phyloP scores from a whole-genome alignment of 2,888 invertebrate species.

The Laspeyria flexula region DNA sequence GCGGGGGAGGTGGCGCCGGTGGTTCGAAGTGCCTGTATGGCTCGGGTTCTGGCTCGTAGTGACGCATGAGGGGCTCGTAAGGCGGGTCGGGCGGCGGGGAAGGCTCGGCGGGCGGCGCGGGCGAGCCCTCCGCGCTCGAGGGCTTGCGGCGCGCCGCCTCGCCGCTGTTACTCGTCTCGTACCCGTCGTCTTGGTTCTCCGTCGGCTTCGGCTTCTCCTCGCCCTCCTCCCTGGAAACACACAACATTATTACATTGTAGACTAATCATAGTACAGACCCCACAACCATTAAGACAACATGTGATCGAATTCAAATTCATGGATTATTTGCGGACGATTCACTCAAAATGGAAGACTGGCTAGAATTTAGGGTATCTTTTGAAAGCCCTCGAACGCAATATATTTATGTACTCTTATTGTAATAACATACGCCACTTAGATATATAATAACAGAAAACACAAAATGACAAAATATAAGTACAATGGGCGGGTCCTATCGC shows the following conservation, averaged over 20 bases:
- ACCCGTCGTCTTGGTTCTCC: slow-evolving; percentile 95
- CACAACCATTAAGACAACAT: too few relatives aligned
- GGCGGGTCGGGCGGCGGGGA: slow-evolving; percentile 60
- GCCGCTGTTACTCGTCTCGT: slow-evolving; percentile 93
- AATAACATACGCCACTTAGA: too few relatives aligned
- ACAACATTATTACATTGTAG: slow-evolving; percentile 1
- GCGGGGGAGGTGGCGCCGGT: slow-evolving; percentile 55
- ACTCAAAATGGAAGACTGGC: too few relatives aligned
- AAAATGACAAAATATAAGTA: too few relatives aligned
- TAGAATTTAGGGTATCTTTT: too few relatives aligned
- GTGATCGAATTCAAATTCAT: too few relatives aligned
- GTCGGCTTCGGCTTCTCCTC: slow-evolving; percentile 84
- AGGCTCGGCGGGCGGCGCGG: slow-evolving; percentile 64
- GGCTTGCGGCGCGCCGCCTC: slow-evolving; percentile 81
- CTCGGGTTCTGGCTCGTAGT: slow-evolving; percentile 62
- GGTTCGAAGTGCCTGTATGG: slow-evolving; percentile 63
- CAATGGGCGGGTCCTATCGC: too few relatives aligned
- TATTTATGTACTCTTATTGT: too few relatives aligned
- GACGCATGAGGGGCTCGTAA: slow-evolving; percentile 62
- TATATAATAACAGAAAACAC: too few relatives aligned
- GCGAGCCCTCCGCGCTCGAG: slow-evolving; percentile 67
- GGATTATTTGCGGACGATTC: too few relatives aligned
- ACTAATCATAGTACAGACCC: neutral
- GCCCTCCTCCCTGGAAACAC: slow-evolving; percentile 76
- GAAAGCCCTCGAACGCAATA: too few relatives aligned